A percentile compares a stretch with the other conserved stretches of the same genome.
Conservation (phyloP, 2,797 vertebrate species). For the Acropternis orthonyx region DNA sequence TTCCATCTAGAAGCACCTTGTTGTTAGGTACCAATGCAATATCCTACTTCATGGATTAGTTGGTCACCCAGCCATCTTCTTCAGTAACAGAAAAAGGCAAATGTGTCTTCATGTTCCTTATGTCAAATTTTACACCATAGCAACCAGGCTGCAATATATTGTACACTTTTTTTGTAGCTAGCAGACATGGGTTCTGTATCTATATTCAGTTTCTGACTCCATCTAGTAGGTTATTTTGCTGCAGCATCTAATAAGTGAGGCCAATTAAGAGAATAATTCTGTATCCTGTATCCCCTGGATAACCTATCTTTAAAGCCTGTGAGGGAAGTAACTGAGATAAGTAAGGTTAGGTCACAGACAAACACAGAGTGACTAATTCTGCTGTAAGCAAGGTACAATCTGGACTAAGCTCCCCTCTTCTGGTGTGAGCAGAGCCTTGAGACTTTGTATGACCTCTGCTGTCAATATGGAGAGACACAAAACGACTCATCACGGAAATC, state of each 20-base stretch:
- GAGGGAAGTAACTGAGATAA: slow-evolving; percentile 6
- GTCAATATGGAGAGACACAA: background rate
- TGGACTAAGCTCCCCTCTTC: background rate
- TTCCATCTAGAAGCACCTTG: background rate
- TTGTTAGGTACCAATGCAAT: background rate
- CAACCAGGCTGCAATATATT: background rate
- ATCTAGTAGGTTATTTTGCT: background rate
- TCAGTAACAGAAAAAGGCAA: background rate
- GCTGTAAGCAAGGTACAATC: background rate
- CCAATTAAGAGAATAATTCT: background rate
- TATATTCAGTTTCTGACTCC: background rate
- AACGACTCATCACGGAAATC: background rate
- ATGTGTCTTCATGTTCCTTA: background rate
- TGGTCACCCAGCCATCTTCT: background rate
- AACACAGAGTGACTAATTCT: background rate
- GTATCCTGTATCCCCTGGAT: background rate
- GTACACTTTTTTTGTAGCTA: background rate
- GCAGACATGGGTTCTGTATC: background rate
- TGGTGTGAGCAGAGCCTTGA: background rate
- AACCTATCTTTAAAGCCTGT: background rate
- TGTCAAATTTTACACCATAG: background rate
- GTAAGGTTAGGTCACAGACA: background rate
- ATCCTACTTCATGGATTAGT: background rate
- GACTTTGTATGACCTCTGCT: background rate
- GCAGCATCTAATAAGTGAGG: background rate